A percentile compares a stretch with the other conserved stretches of the same genome.
phyloP scores from a whole-genome alignment of 2,888 invertebrate species.

The Pristionchus mayeri region DNA sequence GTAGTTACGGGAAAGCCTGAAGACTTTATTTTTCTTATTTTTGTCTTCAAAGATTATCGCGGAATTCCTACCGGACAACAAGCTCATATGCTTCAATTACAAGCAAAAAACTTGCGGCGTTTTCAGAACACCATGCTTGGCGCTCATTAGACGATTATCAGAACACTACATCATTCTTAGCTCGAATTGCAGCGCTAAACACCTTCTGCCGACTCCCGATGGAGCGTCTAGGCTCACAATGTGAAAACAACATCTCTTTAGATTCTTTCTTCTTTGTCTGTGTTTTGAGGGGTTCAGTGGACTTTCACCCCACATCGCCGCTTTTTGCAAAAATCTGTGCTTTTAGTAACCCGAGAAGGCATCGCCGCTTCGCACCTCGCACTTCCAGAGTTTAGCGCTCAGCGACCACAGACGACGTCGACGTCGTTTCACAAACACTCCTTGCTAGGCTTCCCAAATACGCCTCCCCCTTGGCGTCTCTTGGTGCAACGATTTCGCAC shows the following conservation, averaged over 20 bases:
- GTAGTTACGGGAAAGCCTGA: too few relatives aligned
- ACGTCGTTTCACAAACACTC: neutral
- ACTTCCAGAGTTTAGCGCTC: slow-evolving; percentile 26
- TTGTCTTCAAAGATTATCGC: too few relatives aligned
- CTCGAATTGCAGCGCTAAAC: too few relatives aligned
- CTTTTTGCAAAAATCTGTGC: neutral
- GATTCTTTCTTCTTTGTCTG: too few relatives aligned
- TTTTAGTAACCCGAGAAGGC: neutral
- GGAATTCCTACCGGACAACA: too few relatives aligned
- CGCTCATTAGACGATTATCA: neutral
- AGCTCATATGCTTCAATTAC: too few relatives aligned
- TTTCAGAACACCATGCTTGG: neutral
- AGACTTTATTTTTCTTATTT: too few relatives aligned
- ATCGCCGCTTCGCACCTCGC: neutral
- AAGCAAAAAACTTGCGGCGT: neutral
- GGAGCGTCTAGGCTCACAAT: too few relatives aligned
- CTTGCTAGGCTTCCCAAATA: too few relatives aligned
- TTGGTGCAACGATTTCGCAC: neutral
- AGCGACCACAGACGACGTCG: neutral
- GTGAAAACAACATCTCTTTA: too few relatives aligned
- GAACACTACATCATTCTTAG: neutral
- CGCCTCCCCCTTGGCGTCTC: neutral
- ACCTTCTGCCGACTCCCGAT: too few relatives aligned
- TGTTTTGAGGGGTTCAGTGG: too few relatives aligned
- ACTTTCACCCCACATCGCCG: neutral